Conservation (phyloP, 2,888 invertebrate species). For the Chymomyza caudatula region DNA sequence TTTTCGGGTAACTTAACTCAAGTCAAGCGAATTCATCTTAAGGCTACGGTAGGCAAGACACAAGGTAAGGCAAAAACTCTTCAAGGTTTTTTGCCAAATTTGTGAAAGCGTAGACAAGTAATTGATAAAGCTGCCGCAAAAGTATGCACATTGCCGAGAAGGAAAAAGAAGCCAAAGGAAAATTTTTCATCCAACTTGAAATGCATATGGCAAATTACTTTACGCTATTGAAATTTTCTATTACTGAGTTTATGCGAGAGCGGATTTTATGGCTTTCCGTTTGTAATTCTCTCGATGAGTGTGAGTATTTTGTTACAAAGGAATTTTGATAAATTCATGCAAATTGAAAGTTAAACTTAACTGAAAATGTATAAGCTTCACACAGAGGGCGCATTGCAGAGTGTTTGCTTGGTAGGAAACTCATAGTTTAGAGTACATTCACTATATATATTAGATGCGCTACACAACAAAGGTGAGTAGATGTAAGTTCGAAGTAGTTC, state of each 20-base stretch:
- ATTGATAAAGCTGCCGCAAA: slow-evolving; percentile 49
- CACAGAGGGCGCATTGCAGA: neutral
- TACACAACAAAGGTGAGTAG: too few species aligned
- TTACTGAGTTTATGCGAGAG: neutral
- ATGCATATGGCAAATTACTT: slow-evolving; percentile 39
- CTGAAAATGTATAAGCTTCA: neutral
- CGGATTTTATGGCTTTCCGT: neutral
- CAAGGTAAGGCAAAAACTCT: neutral
- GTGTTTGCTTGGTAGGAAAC: too few species aligned
- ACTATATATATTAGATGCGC: too few species aligned
- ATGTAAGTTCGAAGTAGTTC: too few species aligned
- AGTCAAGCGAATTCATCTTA: neutral
- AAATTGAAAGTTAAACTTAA: neutral
- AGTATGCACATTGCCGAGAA: slow-evolving; percentile 13
- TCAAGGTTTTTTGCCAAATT: slow-evolving; percentile 20
- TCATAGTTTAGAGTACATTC: too few species aligned
- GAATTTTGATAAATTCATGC: neutral
- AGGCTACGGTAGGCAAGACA: too few species aligned
- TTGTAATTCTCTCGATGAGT: slow-evolving; percentile 4
- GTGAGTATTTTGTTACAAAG: slow-evolving; percentile 15
- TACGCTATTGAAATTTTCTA: neutral
- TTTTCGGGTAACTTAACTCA: neutral
- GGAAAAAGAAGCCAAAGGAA: neutral
- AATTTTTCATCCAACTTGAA: slow-evolving; percentile 12
- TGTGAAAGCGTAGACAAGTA: slow-evolving; percentile 34